Conservation (phyloP, 2,113 vertebrate species). For the Oxyura jamaicensis region DNA sequence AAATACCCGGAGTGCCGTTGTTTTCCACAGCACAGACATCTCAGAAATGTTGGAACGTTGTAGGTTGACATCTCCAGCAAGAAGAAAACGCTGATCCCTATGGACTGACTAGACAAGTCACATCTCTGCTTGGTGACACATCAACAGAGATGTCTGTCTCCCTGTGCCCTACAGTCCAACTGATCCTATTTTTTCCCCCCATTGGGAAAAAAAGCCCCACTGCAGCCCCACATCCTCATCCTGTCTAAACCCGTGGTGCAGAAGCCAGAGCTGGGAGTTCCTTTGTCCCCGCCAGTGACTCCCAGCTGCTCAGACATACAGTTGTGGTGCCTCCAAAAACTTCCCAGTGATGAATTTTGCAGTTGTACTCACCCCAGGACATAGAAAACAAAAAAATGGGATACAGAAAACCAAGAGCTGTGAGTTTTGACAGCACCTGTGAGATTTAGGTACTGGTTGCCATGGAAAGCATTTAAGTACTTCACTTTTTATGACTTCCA, state of each 20-base stretch:
- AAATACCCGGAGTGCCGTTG: background rate
- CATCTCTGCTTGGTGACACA: background rate
- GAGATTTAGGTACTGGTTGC: background rate
- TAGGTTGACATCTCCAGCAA: background rate
- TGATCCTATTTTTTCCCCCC: background rate
- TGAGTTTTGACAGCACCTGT: background rate
- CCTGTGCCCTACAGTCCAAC: background rate
- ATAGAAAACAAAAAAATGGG: background rate
- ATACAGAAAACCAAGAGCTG: background rate
- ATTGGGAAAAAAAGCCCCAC: fast-evolving
- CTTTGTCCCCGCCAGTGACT: background rate
- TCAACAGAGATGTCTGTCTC: background rate
- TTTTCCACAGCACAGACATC: background rate
- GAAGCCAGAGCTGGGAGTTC: background rate
- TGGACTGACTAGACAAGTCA: background rate
- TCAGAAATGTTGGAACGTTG: background rate
- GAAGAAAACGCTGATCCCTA: background rate
- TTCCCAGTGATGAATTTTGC: background rate
- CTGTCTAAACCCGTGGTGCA: background rate
- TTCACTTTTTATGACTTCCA: background rate
- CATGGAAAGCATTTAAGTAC: background rate
- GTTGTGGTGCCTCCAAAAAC: background rate
- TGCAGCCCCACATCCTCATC: background rate
- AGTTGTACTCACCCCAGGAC: fast-evolving
- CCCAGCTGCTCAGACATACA: background rate